Evolutionary conservation across 2,888 invertebrate species (phyloP).

Genomic region (Patella depressa): DNA sequence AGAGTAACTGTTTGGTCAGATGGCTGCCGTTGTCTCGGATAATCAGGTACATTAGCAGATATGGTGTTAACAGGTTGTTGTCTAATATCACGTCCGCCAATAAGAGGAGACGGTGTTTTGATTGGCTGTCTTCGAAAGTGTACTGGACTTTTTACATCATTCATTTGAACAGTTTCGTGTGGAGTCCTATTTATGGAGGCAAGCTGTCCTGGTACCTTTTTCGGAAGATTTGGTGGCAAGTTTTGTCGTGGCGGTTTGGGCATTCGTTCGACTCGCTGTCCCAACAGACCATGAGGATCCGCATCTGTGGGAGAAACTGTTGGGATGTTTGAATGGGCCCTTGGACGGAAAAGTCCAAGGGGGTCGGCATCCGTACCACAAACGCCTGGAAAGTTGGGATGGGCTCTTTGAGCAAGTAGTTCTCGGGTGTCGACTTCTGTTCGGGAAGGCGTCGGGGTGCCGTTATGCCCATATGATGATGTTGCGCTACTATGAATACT

Average conservation of each 20-base stretch:
- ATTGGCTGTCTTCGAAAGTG: no score
- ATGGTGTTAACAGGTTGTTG: no score
- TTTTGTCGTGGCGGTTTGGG: conserved; percentile 5
- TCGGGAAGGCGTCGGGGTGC: neutral
- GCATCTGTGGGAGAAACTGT: neutral
- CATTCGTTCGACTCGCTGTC: neutral
- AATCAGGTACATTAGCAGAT: no score
- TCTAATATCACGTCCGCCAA: no score
- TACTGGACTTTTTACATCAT: conserved; percentile 7
- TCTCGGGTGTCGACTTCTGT: no score
- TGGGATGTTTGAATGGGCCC: neutral
- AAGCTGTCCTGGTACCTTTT: neutral
- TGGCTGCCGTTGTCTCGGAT: no score
- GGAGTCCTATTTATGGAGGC: neutral
- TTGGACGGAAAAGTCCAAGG: neutral
- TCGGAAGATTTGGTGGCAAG: neutral
- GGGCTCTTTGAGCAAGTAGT: neutral
- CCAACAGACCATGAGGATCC: neutral
- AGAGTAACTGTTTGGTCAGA: no score
- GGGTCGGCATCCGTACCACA: neutral
- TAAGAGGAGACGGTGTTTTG: no score
- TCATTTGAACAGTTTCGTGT: neutral
- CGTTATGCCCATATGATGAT: neutral
- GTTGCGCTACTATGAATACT: neutral
- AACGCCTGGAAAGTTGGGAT: neutral